Evolutionary conservation across 1,140 invertebrate genomes (phyloP).

Genomic region (Chrysopa pallens): DNA sequence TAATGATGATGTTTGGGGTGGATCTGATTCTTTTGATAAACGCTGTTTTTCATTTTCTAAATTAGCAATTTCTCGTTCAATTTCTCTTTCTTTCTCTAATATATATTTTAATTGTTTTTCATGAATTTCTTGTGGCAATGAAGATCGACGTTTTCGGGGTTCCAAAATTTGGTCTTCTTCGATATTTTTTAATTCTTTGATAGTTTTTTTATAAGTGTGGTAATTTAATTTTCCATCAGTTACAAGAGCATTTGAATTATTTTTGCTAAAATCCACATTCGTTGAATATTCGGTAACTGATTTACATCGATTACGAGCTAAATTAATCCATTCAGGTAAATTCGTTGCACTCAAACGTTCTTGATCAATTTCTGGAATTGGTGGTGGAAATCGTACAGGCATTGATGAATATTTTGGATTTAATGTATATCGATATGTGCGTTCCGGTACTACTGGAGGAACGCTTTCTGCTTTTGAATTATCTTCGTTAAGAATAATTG

Average conservation of each 20-base stretch:
- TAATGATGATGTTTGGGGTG: neutral
- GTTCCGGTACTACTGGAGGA: neutral
- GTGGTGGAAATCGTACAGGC: neutral
- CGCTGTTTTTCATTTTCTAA: slow-evolving; percentile 33
- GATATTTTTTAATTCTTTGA: no score
- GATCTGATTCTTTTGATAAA: slow-evolving; percentile 8
- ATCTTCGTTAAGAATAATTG: slow-evolving; percentile 28
- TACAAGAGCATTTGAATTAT: no score
- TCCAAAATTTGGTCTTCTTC: slow-evolving; percentile 14
- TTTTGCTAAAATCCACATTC: neutral
- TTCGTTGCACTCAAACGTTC: slow-evolving; percentile 25
- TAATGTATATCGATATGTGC: slow-evolving; percentile 12
- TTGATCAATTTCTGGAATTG: neutral
- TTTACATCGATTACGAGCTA: slow-evolving; percentile 21
- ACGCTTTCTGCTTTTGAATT: neutral
- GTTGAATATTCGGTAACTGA: slow-evolving; percentile 9
- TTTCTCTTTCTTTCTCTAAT: slow-evolving; percentile 41
- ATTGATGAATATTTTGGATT: slow-evolving; percentile 4
- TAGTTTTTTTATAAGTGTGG: no score
- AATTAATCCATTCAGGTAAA: slow-evolving; percentile 30
- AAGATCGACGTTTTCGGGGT: slow-evolving; percentile 25
- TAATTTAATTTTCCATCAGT: no score
- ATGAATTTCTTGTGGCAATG: slow-evolving; percentile 44
- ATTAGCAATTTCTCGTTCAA: slow-evolving; percentile 36
- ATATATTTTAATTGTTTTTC: slow-evolving; percentile 50